A percentile compares a stretch with the other conserved stretches of the same genome.
These are phyloP conservation scores for Thrips palmi DNA, from an alignment of 1,140 invertebrate genomes.

Conservation along the genomic window DNA sequence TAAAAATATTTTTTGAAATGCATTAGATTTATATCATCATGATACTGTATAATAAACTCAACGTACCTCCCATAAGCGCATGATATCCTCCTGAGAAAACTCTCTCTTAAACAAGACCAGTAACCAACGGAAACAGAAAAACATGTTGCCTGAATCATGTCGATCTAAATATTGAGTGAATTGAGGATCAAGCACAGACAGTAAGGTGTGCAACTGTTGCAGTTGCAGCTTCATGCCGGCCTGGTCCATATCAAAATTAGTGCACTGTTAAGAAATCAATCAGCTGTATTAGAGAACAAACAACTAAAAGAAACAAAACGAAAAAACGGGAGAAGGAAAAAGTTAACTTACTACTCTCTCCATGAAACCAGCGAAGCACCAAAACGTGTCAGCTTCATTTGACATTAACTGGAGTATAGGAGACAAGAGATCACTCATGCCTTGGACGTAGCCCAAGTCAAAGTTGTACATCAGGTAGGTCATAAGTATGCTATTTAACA, in stretches of 20 bases:
- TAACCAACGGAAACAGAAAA: conserved; percentile 93
- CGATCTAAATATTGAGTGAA: conserved; percentile 70
- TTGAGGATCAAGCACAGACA: conserved; percentile 65
- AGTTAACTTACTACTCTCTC: conserved; percentile 56
- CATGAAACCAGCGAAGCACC: conserved; percentile 99
- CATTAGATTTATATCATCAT: neutral
- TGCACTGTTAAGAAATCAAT: conserved; percentile 35
- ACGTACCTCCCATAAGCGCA: conserved; percentile 31
- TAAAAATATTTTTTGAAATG: neutral
- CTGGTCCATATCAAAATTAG: conserved; percentile 97
- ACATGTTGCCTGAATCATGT: conserved; percentile 94
- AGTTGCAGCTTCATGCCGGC: conserved; percentile 92
- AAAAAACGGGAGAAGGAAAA: conserved; percentile 8
- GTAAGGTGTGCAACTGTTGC: conserved; percentile 59
- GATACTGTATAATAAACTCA: neutral
- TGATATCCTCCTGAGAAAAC: conserved; percentile 51
- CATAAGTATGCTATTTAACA: conserved; percentile 86
- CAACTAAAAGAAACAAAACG: conserved; percentile 1
- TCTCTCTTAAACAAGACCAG: conserved; percentile 71
- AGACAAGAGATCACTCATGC: conserved; percentile 94
- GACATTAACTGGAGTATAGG: conserved; percentile 81
- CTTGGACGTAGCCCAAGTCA: conserved; percentile 88
- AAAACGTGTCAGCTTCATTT: conserved; percentile 92
- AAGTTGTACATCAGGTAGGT: conserved; percentile 99
- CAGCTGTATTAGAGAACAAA: neutral